Percentiles rank a stretch among this genome's conserved stretches.
Conservation (phyloP, 2,113 vertebrate species). For the Rhinichthys klamathensis region DNA sequence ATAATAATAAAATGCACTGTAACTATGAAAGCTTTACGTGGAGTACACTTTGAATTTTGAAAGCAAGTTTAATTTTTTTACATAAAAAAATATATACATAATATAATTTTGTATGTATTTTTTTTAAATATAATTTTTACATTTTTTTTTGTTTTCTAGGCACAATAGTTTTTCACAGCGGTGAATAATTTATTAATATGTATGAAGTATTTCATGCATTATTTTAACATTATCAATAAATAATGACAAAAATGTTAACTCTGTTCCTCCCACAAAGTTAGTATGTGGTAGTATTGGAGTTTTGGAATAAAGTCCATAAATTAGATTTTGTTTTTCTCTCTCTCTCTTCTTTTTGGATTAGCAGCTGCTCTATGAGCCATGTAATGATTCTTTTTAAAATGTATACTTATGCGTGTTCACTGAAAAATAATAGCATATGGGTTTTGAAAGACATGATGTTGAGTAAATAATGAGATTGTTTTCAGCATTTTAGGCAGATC, state of each 20-base stretch:
- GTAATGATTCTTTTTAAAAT: neutral
- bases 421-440: neutral
- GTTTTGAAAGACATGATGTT: neutral
- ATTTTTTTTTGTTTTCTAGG: neutral
- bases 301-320: neutral
- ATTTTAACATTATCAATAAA: neutral
- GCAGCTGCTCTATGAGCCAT: neutral
- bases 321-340: neutral
- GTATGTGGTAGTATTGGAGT: too few relatives aligned
- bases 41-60: neutral
- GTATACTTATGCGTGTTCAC: neutral
- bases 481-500: neutral
- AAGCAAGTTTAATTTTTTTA: neutral
- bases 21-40: neutral
- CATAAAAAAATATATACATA: too few relatives aligned
- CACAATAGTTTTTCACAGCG: neutral
- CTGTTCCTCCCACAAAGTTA: neutral
- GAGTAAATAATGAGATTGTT: neutral
- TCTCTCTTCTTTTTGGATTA: neutral
- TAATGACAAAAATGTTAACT: neutral
- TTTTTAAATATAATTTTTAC: too few relatives aligned
- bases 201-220: neutral
- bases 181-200: neutral
- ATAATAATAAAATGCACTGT: neutral
- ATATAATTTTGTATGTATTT: too few relatives aligned